Evolutionary conservation across 2,797 vertebrate species (phyloP).

Genomic region (Labroides dimidiatus): DNA sequence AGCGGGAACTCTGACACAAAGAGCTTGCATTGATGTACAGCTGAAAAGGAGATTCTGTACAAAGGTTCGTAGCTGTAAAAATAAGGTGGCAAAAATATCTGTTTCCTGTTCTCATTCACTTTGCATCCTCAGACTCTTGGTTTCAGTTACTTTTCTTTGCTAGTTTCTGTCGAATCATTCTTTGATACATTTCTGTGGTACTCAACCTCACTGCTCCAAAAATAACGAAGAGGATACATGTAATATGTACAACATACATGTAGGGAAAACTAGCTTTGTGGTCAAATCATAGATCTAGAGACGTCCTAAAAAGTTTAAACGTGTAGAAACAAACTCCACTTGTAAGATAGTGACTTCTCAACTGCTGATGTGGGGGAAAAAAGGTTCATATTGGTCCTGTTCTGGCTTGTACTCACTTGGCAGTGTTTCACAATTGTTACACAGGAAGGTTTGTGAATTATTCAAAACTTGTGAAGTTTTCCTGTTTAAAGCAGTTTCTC

Average conservation of each 20-base stretch:
- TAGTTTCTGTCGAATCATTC: neutral
- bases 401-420: slow-evolving; percentile 30
- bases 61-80: slow-evolving; percentile 15
- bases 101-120: neutral
- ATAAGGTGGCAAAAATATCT: slow-evolving; percentile 2
- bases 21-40: slow-evolving; percentile 44
- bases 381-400: slow-evolving; percentile 1
- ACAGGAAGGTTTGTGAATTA: slow-evolving; percentile 3
- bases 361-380: neutral
- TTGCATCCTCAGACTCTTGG: neutral
- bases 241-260: slow-evolving; percentile 1
- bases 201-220: slow-evolving; percentile 13
- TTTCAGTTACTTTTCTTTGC: slow-evolving; percentile 5
- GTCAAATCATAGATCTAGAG: neutral
- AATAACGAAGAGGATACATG: neutral
- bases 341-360: neutral
- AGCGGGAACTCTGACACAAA: slow-evolving; percentile 1
- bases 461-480: slow-evolving; percentile 7
- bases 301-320: slow-evolving; percentile 4
- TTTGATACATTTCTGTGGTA: neutral
- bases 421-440: slow-evolving; percentile 52
- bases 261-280: neutral
- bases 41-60: slow-evolving; percentile 18
- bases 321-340: neutral
- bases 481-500: slow-evolving; percentile 4